Evolutionary conservation across 2,888 invertebrate genomes (phyloP), one percentile per base, ranked within the genome.

Genomic region (Drosophila colorata): DNA sequence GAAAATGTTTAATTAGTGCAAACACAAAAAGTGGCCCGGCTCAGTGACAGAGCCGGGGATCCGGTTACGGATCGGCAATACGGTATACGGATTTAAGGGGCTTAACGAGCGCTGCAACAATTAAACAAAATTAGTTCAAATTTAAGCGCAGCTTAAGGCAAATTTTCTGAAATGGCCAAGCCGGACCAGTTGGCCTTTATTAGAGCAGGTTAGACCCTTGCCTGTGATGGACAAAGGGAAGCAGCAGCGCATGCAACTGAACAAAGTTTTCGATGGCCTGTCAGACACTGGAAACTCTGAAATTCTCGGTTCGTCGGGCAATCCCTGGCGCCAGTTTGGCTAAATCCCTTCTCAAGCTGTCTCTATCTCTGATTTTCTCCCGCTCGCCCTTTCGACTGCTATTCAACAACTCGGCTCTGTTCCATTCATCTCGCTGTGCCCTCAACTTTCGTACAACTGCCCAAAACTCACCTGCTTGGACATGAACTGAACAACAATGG

Each of bases 401-500:
- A 11, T 11, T 33, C 14, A 37, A 58, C 14, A 37, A 58, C 8
- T 47, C 25, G 16, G 2, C 16, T 46, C 38, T 31, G 3, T 4
- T 14, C 9, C 13, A n/a, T 25, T 18, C n/a, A 55, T 14, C 18
- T 31, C 23, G 4, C 20, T 25, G 25, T 25, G 6, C 8, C 7
- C 7, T 55, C 14, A 46, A 55, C 43, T 53, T 55, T 31, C 31
- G 16, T 28, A 1, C 23, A 20, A 13, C 7, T 43, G 4, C 37
- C 28, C 9, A 11, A 20, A 8, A 40, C 95, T 94, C 92, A 95
- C 95, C 92, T 95, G 94, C 91, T 95, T 95, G 86, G 96, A 96
- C 90, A 98, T 94, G 93, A 97, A 97, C 92, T 97, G 96, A 80
- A 98, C 95, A 74, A 97, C 94, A 75, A 96, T 95, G 69, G 96